Conservation (phyloP, 2,888 invertebrate species). For the Phortica okadai region DNA sequence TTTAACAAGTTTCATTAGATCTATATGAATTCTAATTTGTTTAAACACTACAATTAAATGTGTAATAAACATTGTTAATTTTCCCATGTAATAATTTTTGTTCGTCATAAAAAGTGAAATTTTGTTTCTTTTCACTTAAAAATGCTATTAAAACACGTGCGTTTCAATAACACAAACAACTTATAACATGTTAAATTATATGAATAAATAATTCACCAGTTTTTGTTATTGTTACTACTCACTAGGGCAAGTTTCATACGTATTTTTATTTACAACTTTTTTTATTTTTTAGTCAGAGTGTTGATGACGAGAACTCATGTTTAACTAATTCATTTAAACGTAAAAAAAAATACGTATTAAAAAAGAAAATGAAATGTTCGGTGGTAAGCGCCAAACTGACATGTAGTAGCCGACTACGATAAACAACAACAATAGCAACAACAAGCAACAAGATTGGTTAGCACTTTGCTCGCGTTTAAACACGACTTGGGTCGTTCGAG, state of each 20-base stretch:
- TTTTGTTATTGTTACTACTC: not conserved
- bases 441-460: constrained; percentile 48
- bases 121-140: not conserved
- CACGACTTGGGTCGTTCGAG: constrained; percentile 38
- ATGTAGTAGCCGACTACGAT: not conserved
- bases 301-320: constrained; percentile 18
- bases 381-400: not conserved
- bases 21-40: not conserved
- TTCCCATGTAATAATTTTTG: not conserved
- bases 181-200: not conserved
- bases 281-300: constrained; percentile 1
- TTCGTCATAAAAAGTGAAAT: constrained; percentile 24
- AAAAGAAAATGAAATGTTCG: constrained; percentile 10
- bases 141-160: constrained; percentile 8
- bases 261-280: not conserved
- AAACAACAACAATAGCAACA: constrained; percentile 1
- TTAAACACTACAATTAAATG: not conserved
- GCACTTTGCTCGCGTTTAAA: constrained; percentile 64
- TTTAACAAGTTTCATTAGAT: not conserved
- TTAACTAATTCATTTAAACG: constrained; percentile 25
- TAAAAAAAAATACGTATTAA: constrained; percentile 19
- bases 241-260: too few relatives aligned
- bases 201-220: not conserved
- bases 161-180: constrained; percentile 5
- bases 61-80: not conserved